Base-by-base conservation (phyloP, 2,797 vertebrate genomes). In the Sciurus vulgaris region DNA sequence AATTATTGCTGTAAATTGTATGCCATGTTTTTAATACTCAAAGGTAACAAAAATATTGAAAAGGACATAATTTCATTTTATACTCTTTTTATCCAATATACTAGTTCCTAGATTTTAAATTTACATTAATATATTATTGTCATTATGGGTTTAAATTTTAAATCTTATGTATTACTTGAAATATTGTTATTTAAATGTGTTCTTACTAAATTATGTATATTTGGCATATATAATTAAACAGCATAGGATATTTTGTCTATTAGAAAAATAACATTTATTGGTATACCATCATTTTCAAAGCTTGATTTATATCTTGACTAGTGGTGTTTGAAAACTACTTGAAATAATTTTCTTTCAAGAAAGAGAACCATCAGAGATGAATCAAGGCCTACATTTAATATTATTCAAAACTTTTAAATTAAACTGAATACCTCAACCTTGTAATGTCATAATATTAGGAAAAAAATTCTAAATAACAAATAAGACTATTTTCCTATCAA, bases 251-350 rank as follows among this genome's bases (percentile, higher is more conserved):
- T 85, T 93, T 93, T 81, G 12, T 69, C 17, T 84, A 77, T 56
- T 86, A 89, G 86, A 65, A 94, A 79, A 72, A 5, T 87, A 87
- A 67, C 30, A 74, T 92, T 93, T 91, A 86, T 92, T 83, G n/a
- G 5, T 92, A 41, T 69, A 9, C 30, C 7, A 24, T 74, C 15
- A 54, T 94, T 95, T 97, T 95, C 18, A 78, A 85, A 83, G 35
- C 72, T 41, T 76, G 56, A 56, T 59, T 51, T 83, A 30, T 92
- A 91, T 70, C 94, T 92, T 72, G 14, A 56, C 69, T 86, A 67
- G 59, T 77, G 44, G 24, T 54, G 77, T 92, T 91, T 96, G 28
- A 83, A 95, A 93, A 91, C 15, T 86, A 78, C 74, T 92, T 92
- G 65, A 63, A 74, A 78, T 41, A 13, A 56, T 77, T 85, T 86